Evolutionary conservation across 2,797 vertebrate genomes (phyloP).

Genomic region (Psittacula echo): DNA sequence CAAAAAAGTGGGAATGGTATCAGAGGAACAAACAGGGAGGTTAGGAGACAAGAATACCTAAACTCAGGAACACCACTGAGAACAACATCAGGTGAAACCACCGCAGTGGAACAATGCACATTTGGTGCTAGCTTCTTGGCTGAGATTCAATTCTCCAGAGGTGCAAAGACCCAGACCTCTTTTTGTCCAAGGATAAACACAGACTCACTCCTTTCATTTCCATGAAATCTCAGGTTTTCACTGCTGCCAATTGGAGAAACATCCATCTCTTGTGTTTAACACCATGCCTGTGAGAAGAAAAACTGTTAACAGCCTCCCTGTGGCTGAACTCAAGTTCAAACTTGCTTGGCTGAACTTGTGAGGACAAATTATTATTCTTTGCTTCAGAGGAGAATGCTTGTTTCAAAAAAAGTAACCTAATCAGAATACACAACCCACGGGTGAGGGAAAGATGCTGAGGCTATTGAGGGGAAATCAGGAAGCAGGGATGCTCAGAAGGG

Average conservation of each 20-base stretch:
- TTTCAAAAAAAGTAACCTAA: background rate
- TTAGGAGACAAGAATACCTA: background rate
- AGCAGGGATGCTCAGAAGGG: background rate
- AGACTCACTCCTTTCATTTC: background rate
- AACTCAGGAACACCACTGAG: background rate
- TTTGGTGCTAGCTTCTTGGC: background rate
- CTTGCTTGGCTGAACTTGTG: background rate
- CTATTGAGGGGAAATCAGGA: background rate
- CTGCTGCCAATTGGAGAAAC: background rate
- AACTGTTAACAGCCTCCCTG: background rate
- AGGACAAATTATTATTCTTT: background rate
- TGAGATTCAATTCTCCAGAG: background rate
- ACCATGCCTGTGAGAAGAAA: background rate
- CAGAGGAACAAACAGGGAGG: background rate
- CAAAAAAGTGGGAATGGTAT: background rate
- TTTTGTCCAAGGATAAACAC: background rate
- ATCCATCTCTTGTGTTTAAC: background rate
- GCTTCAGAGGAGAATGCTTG: background rate
- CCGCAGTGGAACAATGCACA: background rate
- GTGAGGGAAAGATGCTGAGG: background rate
- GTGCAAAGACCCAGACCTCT: background rate
- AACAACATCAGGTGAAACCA: background rate
- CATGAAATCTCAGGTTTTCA: background rate
- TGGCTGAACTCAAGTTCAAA: background rate
- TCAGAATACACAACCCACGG: background rate